phyloP scores from a whole-genome alignment of 2,888 invertebrate species.

The Cordilura impudica region DNA sequence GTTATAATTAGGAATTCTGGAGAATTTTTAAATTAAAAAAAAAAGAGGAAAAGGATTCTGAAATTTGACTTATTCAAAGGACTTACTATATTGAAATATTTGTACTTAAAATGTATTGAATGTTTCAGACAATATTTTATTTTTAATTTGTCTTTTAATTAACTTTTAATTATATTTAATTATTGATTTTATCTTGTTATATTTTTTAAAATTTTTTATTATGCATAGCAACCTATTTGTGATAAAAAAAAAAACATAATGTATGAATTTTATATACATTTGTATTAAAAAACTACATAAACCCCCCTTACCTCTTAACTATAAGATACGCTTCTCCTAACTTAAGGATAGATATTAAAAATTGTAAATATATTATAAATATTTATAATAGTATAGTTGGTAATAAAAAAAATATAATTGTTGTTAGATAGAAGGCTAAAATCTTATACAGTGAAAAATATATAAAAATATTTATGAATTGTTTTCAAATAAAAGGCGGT shows the following conservation, averaged over 20 bases:
- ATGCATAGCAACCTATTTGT: constrained; percentile 32
- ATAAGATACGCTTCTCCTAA: background rate
- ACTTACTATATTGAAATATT: background rate
- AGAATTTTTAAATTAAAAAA: no score
- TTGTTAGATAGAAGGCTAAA: no score
- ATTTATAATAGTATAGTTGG: no score
- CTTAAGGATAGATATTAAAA: no score
- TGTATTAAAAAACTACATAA: background rate
- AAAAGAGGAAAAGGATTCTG: background rate
- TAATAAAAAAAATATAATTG: no score
- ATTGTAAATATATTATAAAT: no score
- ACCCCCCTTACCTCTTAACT: background rate
- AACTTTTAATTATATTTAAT: background rate
- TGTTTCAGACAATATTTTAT: background rate
- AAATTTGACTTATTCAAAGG: no score
- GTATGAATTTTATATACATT: constrained; percentile 11
- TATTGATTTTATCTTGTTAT: background rate
- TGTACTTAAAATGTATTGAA: constrained; percentile 13
- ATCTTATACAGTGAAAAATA: no score
- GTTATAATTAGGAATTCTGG: background rate
- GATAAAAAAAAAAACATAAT: constrained; percentile 22
- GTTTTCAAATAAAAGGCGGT: no score
- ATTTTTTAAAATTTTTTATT: constrained; percentile 25
- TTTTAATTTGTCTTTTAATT: background rate
- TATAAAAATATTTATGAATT: no score